Evolutionary conservation across 1,140 invertebrate species (phyloP).

Genomic region (Brachionus paranguensis): DNA sequence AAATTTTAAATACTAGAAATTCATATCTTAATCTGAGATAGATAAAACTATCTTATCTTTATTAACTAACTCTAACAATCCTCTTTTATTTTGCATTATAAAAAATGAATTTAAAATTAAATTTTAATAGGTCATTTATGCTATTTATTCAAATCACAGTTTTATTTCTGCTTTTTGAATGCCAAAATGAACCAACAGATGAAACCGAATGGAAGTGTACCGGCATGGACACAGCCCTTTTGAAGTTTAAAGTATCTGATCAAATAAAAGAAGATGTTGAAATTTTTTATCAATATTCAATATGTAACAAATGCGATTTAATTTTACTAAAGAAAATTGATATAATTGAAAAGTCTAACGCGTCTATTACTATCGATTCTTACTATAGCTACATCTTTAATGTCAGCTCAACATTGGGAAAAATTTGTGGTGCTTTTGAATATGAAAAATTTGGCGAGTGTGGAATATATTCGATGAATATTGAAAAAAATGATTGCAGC

Average conservation of each 20-base stretch:
- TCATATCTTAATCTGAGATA: neutral
- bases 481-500: neutral
- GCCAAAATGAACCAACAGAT: neutral
- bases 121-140: neutral
- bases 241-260: neutral
- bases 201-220: slow-evolving; percentile 7
- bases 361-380: slow-evolving; percentile 5
- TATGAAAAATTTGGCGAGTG: slow-evolving; percentile 28
- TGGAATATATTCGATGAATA: slow-evolving; percentile 5
- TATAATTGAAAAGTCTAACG: neutral
- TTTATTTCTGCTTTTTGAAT: neutral
- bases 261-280: neutral
- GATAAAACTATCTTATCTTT: neutral
- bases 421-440: neutral
- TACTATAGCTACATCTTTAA: slow-evolving; percentile 5
- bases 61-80: neutral
- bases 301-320: slow-evolving; percentile 23
- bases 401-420: neutral
- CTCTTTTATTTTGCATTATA: neutral
- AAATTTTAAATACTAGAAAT: neutral
- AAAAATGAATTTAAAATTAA: neutral
- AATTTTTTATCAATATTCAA: slow-evolving; percentile 21
- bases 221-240: neutral
- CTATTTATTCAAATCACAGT: neutral
- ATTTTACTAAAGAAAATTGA: neutral